These are phyloP conservation scores for Caenorhabditis remanei DNA, from an alignment of 1,140 invertebrate genomes.

Conservation along the genomic window DNA sequence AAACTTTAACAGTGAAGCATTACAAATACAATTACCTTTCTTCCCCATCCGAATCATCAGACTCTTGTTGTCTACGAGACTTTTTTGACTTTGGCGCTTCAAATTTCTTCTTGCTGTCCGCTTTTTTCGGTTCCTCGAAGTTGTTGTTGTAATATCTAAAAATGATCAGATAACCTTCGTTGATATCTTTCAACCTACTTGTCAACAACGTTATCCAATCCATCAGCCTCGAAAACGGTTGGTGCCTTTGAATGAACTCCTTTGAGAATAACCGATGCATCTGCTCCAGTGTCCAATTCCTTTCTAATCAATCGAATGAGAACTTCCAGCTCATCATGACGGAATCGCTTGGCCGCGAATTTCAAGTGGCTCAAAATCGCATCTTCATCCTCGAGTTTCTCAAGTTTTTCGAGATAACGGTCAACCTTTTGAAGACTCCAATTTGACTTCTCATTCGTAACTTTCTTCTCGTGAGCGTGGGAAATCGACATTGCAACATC, in stretches of 20 bases:
- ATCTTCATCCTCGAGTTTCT: slow-evolving; percentile 11
- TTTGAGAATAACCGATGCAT: neutral
- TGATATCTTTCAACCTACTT: neutral
- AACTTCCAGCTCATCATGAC: slow-evolving; percentile 27
- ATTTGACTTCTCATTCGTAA: slow-evolving; percentile 15
- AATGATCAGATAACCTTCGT: neutral
- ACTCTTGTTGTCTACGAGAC: neutral
- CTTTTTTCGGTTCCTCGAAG: neutral
- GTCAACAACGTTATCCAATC: slow-evolving; percentile 9
- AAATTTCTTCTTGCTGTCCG: neutral
- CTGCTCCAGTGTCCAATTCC: slow-evolving; percentile 22
- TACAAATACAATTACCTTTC: slow-evolving; percentile 33
- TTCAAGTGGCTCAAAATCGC: slow-evolving; percentile 34
- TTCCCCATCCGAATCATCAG: slow-evolving; percentile 53
- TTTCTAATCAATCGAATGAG: slow-evolving; percentile 33
- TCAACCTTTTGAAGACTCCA: slow-evolving; percentile 65
- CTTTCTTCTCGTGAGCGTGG: slow-evolving; percentile 52
- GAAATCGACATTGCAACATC: slow-evolving; percentile 46
- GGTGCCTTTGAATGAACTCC: slow-evolving; percentile 14
- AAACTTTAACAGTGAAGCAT: slow-evolving; percentile 18
- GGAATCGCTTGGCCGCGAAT: slow-evolving; percentile 56
- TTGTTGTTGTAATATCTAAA: neutral
- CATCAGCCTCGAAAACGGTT: slow-evolving; percentile 19
- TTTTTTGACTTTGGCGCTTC: neutral
- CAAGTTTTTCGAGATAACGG: slow-evolving; percentile 58